Percentiles rank a stretch among this genome's conserved stretches.
Conservation (phyloP, 2,113 vertebrate species). For the Neolamprologus sp. region DNA sequence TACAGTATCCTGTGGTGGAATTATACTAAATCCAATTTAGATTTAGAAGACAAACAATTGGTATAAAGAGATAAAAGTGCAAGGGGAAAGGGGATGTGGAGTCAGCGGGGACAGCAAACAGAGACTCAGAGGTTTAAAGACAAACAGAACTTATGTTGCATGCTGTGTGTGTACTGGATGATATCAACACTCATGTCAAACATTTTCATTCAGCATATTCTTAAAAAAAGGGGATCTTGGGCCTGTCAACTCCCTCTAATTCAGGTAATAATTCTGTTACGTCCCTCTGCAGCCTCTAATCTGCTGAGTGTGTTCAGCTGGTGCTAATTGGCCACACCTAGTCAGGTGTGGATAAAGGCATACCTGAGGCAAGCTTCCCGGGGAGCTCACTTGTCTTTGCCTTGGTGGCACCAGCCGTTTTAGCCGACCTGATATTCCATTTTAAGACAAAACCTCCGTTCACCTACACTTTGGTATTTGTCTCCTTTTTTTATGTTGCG, state of each 20-base stretch:
- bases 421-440: too few species aligned
- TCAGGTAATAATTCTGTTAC: background rate
- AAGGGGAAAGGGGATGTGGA: background rate
- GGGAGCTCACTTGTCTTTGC: too few species aligned
- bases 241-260: rapidly evolving
- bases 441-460: too few species aligned
- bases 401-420: too few species aligned
- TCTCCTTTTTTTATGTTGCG: too few species aligned
- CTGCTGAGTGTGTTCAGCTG: too few species aligned
- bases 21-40: background rate
- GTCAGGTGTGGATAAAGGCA: too few species aligned
- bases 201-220: background rate
- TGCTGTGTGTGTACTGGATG: rapidly evolving
- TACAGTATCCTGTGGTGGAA: background rate
- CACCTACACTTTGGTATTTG: too few species aligned
- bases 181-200: background rate
- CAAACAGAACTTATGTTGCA: background rate
- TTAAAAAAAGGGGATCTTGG: background rate
- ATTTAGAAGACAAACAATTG: background rate
- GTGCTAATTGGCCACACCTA: too few species aligned
- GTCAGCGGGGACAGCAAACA: background rate
- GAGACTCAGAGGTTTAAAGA: background rate
- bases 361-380: too few species aligned
- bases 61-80: background rate
- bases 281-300: too few species aligned